These are phyloP conservation scores for Euglossa dilemma DNA, from an alignment of 1,140 invertebrate genomes.

Conservation along the genomic window DNA sequence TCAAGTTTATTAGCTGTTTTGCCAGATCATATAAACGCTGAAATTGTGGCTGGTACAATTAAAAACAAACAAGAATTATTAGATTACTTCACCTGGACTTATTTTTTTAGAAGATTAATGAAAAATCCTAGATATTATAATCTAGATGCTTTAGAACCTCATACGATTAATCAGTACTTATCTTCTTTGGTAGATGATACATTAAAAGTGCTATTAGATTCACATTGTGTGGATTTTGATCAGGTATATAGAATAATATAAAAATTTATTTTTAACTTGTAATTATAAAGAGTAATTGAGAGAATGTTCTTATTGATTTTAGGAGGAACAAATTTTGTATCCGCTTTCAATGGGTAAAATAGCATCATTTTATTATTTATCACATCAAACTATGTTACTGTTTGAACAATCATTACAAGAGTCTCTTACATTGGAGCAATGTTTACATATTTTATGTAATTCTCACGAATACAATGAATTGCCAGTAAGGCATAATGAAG, in stretches of 20 bases:
- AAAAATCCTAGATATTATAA: conserved; percentile 98
- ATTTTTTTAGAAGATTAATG: conserved; percentile 96
- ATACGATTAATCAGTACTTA: conserved; percentile 89
- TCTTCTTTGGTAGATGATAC: conserved; percentile 91
- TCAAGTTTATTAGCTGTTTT: conserved; percentile 95
- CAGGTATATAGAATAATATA: conserved; percentile 75
- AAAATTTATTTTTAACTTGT: neutral
- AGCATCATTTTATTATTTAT: conserved; percentile 98
- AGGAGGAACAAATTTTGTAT: conserved; percentile 88
- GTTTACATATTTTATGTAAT: conserved; percentile 92
- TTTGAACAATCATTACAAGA: conserved; percentile 88
- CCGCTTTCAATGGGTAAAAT: conserved; percentile 96
- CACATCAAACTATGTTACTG: conserved; percentile 94
- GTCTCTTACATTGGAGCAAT: conserved; percentile 87
- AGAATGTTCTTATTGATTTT: conserved; percentile 56
- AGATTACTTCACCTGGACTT: conserved; percentile 99
- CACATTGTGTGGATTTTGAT: conserved; percentile 89
- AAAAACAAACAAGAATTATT: conserved; percentile 95
- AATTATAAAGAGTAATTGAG: neutral
- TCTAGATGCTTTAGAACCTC: conserved; percentile 89
- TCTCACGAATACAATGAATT: conserved; percentile 96
- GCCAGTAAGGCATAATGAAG: conserved; percentile 99
- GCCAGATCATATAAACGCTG: conserved; percentile 98
- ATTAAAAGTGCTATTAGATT: conserved; percentile 87
- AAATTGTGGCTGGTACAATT: conserved; percentile 97